Evolutionary conservation across 2,113 vertebrate species (phyloP).

Genomic region (Pedionomus torquatus): DNA sequence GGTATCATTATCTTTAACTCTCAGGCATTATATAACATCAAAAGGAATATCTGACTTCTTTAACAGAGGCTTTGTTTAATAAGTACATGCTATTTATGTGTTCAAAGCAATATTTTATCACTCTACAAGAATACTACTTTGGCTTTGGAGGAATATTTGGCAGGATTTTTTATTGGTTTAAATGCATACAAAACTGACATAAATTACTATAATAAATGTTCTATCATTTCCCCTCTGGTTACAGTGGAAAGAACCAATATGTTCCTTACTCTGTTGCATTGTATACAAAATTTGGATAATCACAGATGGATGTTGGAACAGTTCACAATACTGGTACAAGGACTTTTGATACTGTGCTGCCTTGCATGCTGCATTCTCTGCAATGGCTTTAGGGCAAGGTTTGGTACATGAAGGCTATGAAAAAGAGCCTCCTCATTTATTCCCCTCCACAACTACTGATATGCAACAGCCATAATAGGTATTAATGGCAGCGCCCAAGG

Average conservation of each 20-base stretch:
- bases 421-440: too few relatives aligned
- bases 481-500: too few relatives aligned
- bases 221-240: not conserved
- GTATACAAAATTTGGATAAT: not conserved
- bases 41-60: constrained; percentile 5
- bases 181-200: not conserved
- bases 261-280: not conserved
- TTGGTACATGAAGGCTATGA: too few relatives aligned
- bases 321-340: too few relatives aligned
- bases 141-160: not conserved
- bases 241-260: not conserved
- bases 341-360: too few relatives aligned
- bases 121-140: not conserved
- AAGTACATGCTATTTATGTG: not conserved
- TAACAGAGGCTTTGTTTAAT: not conserved
- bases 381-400: too few relatives aligned
- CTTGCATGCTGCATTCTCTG: too few relatives aligned
- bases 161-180: constrained; percentile 23
- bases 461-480: too few relatives aligned
- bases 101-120: not conserved
- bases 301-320: too few relatives aligned
- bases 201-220: constrained; percentile 32
- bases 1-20: not conserved
- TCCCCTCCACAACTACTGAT: too few relatives aligned
- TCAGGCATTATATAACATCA: not conserved